Percentiles rank a stretch among this genome's conserved stretches.
These are phyloP conservation scores for Lasaia peninsularis DNA, from an alignment of 1,140 invertebrate genomes.

Conservation along the genomic window DNA sequence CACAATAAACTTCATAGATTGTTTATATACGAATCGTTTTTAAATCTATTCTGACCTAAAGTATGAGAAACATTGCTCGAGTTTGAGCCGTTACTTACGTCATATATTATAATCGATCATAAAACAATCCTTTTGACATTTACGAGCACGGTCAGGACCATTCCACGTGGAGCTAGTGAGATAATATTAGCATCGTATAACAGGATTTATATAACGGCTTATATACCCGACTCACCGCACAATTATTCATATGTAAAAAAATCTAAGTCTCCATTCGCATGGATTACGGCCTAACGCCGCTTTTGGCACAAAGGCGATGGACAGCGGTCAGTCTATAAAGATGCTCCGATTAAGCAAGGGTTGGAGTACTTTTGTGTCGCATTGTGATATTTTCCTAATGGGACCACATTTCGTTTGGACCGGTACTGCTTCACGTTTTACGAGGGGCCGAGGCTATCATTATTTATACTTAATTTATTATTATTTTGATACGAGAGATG, in stretches of 20 bases:
- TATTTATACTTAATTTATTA: slow-evolving; percentile 74
- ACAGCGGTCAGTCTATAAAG: slow-evolving; percentile 71
- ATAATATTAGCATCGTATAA: slow-evolving; percentile 20
- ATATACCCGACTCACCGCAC: slow-evolving; percentile 36
- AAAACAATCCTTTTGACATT: slow-evolving; percentile 3
- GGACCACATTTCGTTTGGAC: slow-evolving; percentile 65
- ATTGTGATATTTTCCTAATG: slow-evolving; percentile 71
- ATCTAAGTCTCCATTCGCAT: slow-evolving; percentile 50
- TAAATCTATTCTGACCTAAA: no score
- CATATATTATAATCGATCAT: neutral
- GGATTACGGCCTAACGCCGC: slow-evolving; percentile 71
- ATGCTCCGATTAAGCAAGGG: slow-evolving; percentile 63
- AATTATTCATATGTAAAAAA: slow-evolving; percentile 61
- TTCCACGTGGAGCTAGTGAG: slow-evolving; percentile 23
- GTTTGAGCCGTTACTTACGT: neutral
- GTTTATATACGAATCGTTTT: no score
- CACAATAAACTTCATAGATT: no score
- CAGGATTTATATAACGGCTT: slow-evolving; percentile 31
- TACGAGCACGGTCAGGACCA: neutral
- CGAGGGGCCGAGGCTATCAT: slow-evolving; percentile 41
- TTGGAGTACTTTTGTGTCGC: slow-evolving; percentile 46
- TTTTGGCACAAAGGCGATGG: slow-evolving; percentile 47
- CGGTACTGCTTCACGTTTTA: slow-evolving; percentile 49
- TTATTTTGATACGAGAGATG: slow-evolving; percentile 73
- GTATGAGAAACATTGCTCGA: no score